Percentiles rank a stretch among this genome's conserved stretches.
Evolutionary conservation across 2,113 vertebrate genomes (phyloP).

Genomic region (Edolisoma coerulescens): DNA sequence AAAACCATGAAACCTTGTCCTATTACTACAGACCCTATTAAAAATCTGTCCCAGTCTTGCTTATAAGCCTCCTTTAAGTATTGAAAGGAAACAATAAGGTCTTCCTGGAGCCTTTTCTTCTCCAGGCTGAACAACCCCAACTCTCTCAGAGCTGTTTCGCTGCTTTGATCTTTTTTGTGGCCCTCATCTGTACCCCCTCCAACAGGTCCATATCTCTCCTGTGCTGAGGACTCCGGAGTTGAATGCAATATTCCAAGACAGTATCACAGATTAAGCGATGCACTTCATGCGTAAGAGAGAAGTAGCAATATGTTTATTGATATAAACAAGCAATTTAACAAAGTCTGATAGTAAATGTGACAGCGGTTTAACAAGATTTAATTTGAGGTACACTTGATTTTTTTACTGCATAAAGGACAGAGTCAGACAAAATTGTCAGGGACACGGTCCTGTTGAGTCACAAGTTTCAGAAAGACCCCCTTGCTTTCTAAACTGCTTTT

Average conservation of each 20-base stretch:
- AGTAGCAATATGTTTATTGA: not conserved
- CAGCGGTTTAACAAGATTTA: not conserved
- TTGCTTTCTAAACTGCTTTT: not conserved
- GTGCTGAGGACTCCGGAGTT: not conserved
- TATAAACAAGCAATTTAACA: not conserved
- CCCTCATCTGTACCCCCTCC: not conserved
- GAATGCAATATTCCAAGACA: not conserved
- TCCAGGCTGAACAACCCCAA: not conserved
- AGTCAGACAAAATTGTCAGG: not conserved
- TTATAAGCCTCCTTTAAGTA: not conserved
- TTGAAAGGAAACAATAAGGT: not conserved
- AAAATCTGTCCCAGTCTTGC: not conserved
- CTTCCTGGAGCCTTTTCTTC: not conserved
- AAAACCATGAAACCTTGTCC: not conserved
- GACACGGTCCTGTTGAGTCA: not conserved
- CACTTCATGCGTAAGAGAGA: not conserved
- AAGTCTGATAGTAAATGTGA: not conserved
- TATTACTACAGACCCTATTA: not conserved
- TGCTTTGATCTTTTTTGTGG: not conserved
- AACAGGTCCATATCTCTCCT: not conserved
- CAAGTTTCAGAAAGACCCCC: not conserved
- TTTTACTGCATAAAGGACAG: not conserved
- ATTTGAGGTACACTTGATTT: not conserved
- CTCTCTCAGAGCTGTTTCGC: not conserved
- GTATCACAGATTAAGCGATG: not conserved